Evolutionary conservation across 1,140 invertebrate genomes (phyloP).

Genomic region (Drosophila micromelanica): DNA sequence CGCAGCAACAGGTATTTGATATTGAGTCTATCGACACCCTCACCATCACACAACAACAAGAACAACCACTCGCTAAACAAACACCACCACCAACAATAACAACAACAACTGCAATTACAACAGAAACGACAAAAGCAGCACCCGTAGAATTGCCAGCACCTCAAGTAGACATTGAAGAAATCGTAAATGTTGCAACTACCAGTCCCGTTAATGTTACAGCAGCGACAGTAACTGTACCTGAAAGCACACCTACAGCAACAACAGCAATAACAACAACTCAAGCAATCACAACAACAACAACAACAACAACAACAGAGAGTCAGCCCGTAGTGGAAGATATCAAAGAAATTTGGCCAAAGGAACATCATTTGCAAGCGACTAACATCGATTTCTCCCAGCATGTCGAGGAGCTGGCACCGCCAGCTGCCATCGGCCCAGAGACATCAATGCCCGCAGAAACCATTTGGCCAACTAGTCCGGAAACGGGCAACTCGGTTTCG

Average conservation of each 20-base stretch:
- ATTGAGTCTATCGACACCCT: slow-evolving; percentile 79
- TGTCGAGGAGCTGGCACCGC: slow-evolving; percentile 34
- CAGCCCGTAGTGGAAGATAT: slow-evolving; percentile 69
- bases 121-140: slow-evolving; percentile 69
- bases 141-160: slow-evolving; percentile 82
- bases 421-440: slow-evolving; percentile 15
- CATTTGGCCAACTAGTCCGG: slow-evolving; percentile 77
- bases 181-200: slow-evolving; percentile 73
- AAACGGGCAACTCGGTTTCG: slow-evolving; percentile 73
- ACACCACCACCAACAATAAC: slow-evolving; percentile 59
- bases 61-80: slow-evolving; percentile 61
- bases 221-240: slow-evolving; percentile 52
- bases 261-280: slow-evolving; percentile 9
- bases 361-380: slow-evolving; percentile 73
- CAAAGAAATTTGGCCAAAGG: slow-evolving; percentile 77
- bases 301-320: slow-evolving; percentile 26
- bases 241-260: slow-evolving; percentile 26
- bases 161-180: slow-evolving; percentile 82
- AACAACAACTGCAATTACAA: slow-evolving; percentile 65
- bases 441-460: slow-evolving; percentile 59
- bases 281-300: slow-evolving; percentile 20
- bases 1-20: slow-evolving; percentile 84
- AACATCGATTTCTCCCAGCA: slow-evolving; percentile 82
- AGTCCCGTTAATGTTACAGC: slow-evolving; percentile 80
- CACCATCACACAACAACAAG: slow-evolving; percentile 58